Conservation (phyloP, 1,140 invertebrate species). For the Drosophila tristis region DNA sequence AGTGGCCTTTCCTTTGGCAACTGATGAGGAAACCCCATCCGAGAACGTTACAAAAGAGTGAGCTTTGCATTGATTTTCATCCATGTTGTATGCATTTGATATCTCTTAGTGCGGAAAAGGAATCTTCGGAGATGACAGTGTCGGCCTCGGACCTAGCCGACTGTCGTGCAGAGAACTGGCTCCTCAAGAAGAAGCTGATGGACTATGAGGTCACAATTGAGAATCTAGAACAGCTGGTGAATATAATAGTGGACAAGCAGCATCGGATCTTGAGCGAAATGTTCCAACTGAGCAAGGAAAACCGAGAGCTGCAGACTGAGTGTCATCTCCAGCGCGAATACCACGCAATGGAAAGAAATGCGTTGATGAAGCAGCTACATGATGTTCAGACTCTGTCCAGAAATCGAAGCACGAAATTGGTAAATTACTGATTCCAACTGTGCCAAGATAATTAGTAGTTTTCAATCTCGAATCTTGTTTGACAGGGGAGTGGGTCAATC, state of each 20-base stretch:
- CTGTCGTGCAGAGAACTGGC: conserved; percentile 67
- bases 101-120: conserved; percentile 9
- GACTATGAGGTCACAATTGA: conserved; percentile 61
- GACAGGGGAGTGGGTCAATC: not conserved
- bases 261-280: conserved; percentile 61
- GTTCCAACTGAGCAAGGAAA: conserved; percentile 53
- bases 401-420: conserved; percentile 5
- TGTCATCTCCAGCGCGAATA: conserved; percentile 68
- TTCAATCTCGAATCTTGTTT: too few species aligned
- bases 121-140: conserved; percentile 10
- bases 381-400: conserved; percentile 38
- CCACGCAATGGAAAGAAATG: conserved; percentile 70
- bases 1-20: not conserved
- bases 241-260: conserved; percentile 67
- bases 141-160: conserved; percentile 61
- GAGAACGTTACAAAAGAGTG: not conserved
- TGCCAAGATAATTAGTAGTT: not conserved
- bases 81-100: not conserved
- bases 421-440: not conserved
- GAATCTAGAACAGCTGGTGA: conserved; percentile 65
- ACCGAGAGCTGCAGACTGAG: conserved; percentile 55
- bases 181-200: conserved; percentile 61
- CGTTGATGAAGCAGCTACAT: conserved; percentile 58
- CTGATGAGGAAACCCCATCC: not conserved
- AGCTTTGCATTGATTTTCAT: not conserved